Percentiles rank a stretch among this genome's conserved stretches.
phyloP scores from a whole-genome alignment of 2,113 vertebrate genomes.

The Puma concolor region DNA sequence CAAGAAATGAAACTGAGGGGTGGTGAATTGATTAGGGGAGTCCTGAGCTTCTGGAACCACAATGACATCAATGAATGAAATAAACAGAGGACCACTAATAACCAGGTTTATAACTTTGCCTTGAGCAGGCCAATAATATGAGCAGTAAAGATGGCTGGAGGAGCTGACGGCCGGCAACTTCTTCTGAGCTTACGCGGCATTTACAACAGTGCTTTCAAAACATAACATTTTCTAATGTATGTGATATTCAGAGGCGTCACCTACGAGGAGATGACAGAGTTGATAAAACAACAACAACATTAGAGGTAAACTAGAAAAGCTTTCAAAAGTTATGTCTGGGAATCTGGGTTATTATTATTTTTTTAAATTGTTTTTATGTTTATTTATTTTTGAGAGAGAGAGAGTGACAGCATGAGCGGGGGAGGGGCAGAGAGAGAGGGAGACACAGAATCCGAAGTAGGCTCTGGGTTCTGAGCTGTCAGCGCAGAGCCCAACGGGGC shows the following conservation, averaged over 20 bases:
- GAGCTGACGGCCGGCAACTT: neutral
- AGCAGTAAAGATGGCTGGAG: neutral
- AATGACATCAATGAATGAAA: neutral
- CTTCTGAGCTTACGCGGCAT: neutral
- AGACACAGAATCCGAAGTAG: too few relatives aligned
- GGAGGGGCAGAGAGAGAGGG: too few relatives aligned
- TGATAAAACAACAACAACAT: slow-evolving; percentile 5
- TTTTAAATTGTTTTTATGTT: too few relatives aligned
- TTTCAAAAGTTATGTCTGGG: neutral
- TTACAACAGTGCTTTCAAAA: neutral
- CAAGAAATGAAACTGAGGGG: neutral
- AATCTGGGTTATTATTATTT: neutral
- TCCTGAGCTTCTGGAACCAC: neutral
- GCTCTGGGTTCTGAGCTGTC: too few relatives aligned
- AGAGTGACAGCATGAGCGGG: too few relatives aligned
- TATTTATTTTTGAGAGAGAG: too few relatives aligned
- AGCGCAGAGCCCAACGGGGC: too few relatives aligned
- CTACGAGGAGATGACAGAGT: neutral
- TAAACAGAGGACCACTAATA: neutral
- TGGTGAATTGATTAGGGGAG: neutral
- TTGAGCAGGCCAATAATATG: neutral
- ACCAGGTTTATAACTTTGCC: neutral
- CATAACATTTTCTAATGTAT: neutral
- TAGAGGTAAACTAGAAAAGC: neutral
- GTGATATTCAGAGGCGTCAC: slow-evolving; percentile 23